Conservation (phyloP, 2,888 invertebrate species). For the Megastigmus dorsalis region DNA sequence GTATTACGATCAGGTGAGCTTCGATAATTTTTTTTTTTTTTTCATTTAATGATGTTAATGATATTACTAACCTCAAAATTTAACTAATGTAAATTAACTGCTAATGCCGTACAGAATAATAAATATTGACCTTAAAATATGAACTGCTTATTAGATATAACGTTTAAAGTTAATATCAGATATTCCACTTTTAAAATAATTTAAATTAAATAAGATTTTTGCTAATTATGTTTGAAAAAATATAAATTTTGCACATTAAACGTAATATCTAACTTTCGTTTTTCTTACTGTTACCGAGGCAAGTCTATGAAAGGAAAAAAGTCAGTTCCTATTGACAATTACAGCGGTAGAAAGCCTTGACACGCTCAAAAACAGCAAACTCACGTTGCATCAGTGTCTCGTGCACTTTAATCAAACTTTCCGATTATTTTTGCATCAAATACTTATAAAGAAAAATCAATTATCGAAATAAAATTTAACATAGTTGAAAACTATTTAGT, state of each 20-base stretch:
- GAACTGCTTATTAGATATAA: no score
- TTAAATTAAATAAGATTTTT: neutral
- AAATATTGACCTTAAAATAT: no score
- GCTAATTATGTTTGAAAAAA: no score
- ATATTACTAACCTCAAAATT: no score
- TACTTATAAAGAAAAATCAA: no score
- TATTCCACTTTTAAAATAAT: neutral
- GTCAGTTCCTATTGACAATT: conserved; percentile 5
- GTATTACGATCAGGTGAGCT: conserved; percentile 92
- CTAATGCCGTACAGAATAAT: no score
- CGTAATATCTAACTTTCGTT: conserved; percentile 3
- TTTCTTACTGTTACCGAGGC: neutral
- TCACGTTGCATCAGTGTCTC: conserved; percentile 21
- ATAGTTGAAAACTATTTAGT: no score
- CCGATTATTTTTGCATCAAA: no score
- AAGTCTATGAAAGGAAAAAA: neutral
- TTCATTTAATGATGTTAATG: no score
- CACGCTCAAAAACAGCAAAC: conserved; percentile 16
- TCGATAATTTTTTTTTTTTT: neutral
- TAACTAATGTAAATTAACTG: no score
- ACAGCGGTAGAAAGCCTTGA: conserved; percentile 31
- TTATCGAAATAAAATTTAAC: neutral
- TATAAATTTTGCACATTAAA: neutral
- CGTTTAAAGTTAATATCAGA: no score
- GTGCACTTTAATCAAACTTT: neutral